Conservation (phyloP, 1,140 invertebrate species). For the Megathymus violae region DNA sequence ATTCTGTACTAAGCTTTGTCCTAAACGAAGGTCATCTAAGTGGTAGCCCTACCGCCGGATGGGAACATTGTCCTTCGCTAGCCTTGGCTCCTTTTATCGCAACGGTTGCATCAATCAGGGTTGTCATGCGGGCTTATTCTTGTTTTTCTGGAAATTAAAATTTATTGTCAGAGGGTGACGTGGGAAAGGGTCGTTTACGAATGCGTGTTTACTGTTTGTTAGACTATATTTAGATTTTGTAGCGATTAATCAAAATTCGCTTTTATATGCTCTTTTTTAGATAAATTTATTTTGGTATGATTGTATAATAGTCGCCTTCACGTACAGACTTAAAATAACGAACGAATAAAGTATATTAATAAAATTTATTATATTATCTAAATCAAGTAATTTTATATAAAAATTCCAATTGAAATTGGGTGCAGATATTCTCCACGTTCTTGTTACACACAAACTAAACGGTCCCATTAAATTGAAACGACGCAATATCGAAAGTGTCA, state of each 20-base stretch:
- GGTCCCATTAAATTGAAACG: constrained; percentile 1
- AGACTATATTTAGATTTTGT: constrained; percentile 9
- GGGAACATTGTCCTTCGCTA: constrained; percentile 77
- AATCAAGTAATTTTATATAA: not conserved
- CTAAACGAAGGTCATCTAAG: constrained; percentile 8
- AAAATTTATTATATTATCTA: too few relatives aligned
- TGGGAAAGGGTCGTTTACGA: constrained; percentile 28
- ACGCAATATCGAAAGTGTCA: constrained; percentile 5
- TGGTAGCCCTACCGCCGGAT: constrained; percentile 52
- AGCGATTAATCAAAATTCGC: too few relatives aligned
- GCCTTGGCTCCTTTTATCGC: constrained; percentile 76
- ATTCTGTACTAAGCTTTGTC: not conserved
- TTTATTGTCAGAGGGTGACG: constrained; percentile 43
- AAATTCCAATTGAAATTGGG: not conserved
- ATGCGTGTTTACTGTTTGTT: constrained; percentile 31
- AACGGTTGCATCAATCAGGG: constrained; percentile 62
- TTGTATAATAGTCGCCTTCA: too few relatives aligned
- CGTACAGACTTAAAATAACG: too few relatives aligned
- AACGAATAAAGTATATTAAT: too few relatives aligned
- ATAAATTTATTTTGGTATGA: too few relatives aligned
- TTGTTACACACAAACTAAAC: not conserved
- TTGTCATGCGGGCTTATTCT: constrained; percentile 59
- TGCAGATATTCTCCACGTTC: not conserved
- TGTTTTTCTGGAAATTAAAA: constrained; percentile 58
- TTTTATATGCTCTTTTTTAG: too few relatives aligned